A percentile compares a stretch with the other conserved stretches of the same genome.
Conservation (phyloP, 2,113 vertebrate species). For the Acanthochromis polyacanthus region DNA sequence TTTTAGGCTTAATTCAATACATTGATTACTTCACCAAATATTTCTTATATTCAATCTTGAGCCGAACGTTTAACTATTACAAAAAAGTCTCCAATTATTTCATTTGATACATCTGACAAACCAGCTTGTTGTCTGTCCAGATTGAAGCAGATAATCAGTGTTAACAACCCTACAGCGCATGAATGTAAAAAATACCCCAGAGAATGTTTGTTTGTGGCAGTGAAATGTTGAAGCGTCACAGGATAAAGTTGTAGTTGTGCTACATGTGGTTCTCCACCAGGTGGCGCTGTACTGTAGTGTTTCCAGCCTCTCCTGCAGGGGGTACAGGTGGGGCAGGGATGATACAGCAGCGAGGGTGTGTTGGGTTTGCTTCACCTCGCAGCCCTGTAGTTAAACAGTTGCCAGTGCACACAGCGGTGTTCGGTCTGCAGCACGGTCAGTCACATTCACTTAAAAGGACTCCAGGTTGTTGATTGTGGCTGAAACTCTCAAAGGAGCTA, state of each 20-base stretch:
- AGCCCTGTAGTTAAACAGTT: conserved; percentile 1
- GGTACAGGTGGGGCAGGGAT: conserved; percentile 68
- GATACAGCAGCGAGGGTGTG: conserved; percentile 29
- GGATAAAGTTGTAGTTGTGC: conserved; percentile 31
- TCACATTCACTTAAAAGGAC: conserved; percentile 29
- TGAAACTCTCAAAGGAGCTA: conserved; percentile 24
- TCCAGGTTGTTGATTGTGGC: conserved; percentile 49
- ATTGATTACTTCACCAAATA: conserved; percentile 2
- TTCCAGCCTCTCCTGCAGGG: conserved; percentile 60
- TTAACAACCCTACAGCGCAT: background rate
- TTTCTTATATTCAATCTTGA: background rate
- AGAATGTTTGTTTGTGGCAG: background rate
- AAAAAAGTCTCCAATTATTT: background rate
- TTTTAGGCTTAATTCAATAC: background rate
- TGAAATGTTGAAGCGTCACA: background rate
- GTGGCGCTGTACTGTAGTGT: conserved; percentile 76
- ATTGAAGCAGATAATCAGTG: background rate
- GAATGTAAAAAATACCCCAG: background rate
- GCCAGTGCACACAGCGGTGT: background rate
- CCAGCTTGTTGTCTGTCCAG: background rate
- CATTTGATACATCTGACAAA: background rate
- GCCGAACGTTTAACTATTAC: too few relatives aligned
- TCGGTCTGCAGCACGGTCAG: conserved; percentile 4
- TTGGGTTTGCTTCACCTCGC: conserved; percentile 28
- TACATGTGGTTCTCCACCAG: conserved; percentile 60